Base-by-base conservation (phyloP, 1,140 invertebrate genomes). In the Leptoteleia sp. region DNA sequence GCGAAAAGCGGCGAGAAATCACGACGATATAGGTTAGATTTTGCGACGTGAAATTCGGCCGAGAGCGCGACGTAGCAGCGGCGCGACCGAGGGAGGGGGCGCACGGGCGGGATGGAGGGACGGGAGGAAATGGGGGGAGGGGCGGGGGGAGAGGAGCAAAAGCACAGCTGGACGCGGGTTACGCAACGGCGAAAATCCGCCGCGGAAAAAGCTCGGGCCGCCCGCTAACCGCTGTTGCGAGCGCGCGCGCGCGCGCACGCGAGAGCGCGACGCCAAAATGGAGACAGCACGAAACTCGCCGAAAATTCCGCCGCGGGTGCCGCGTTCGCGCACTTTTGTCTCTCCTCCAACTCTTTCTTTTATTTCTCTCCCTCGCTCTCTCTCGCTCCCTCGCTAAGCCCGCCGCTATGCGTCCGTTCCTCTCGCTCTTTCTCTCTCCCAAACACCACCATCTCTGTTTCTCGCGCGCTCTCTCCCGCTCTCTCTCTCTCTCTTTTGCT, bases 131-230 rank as follows among this genome's bases (percentile, higher is more conserved):
- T 3, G 22, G 22, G 22, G 22, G 22, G 22, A 6, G 22, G 27
- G 27, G 13, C 11, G 59, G 1, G 40, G 25, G 37, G 47, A 11
- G 4, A 27, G 17, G 1, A 29, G 17, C 7, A 19, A 25, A 48
- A 48, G 68, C 55, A 61, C 55, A 61, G 68, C 68, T 62, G 68
- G 68, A 61, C 55, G 45, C 68, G 55, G 42, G 68, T 61, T 72
- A 61, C 68, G 68, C 68, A 62, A 62, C 68, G 68, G 68, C 68
- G 55, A 54, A 62, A 52, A 62, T 31, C 35, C 65, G 45, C 48
- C 62, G 62, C 62, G 48, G 62, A 65, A 65, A 54, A 65, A 45
- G 45, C 48, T 38, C 43, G 57, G 27, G 9, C 54, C 29, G 22
- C 45, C 11, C 35, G 54, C n/a, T n/a, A n/a, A n/a, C n/a, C n/a